A percentile compares a stretch with the other conserved stretches of the same genome.
phyloP scores from a whole-genome alignment of 2,797 vertebrate genomes.

The Podargus strigoides region DNA sequence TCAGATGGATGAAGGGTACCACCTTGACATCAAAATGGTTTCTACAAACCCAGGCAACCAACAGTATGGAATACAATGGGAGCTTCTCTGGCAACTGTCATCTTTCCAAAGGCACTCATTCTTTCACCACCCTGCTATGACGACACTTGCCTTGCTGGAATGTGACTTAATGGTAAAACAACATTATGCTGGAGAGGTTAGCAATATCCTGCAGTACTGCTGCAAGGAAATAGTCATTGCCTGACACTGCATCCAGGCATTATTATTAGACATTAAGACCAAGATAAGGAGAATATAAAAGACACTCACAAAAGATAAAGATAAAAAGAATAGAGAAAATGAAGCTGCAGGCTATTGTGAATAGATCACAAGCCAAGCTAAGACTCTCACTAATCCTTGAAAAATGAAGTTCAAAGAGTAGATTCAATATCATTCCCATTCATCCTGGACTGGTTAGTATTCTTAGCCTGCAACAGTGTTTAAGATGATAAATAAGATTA shows the following conservation, averaged over 20 bases:
- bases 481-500: conserved; percentile 35
- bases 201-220: conserved; percentile 6
- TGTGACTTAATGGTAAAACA: background rate
- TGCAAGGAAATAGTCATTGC: background rate
- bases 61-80: background rate
- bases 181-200: background rate
- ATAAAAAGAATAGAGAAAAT: conserved; percentile 9
- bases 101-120: background rate
- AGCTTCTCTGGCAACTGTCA: background rate
- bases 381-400: conserved; percentile 4
- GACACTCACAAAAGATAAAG: background rate
- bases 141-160: background rate
- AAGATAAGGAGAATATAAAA: conserved; percentile 16
- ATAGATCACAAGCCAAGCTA: conserved; percentile 17
- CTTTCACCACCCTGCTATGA: background rate
- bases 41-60: background rate
- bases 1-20: background rate
- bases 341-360: conserved; percentile 10
- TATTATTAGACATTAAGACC: background rate
- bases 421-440: background rate
- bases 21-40: background rate
- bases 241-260: background rate
- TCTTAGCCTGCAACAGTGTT: conserved; percentile 13
- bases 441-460: background rate
- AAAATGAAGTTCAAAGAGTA: conserved; percentile 39